Percentiles rank a stretch among this genome's conserved stretches.
phyloP scores from a whole-genome alignment of 2,888 invertebrate genomes.

The Hypolimnas misippus region DNA sequence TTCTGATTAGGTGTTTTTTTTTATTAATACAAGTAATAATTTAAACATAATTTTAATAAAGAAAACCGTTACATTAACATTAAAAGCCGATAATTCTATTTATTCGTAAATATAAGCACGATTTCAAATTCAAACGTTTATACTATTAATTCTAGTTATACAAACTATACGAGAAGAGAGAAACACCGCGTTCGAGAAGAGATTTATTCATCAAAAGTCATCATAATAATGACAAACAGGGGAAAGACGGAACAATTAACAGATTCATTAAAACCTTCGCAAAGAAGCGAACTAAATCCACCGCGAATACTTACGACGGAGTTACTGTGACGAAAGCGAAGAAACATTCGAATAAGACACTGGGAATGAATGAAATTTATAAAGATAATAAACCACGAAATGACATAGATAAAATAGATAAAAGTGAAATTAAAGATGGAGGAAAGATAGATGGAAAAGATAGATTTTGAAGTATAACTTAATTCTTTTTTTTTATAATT shows the following conservation, averaged over 20 bases:
- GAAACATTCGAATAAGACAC: conserved; percentile 3
- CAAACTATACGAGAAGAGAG: conserved; percentile 26
- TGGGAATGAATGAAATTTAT: not conserved
- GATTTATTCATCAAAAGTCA: conserved; percentile 9
- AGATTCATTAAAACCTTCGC: conserved; percentile 29
- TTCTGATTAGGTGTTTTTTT: too few relatives aligned
- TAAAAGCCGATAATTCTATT: too few relatives aligned
- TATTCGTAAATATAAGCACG: too few relatives aligned
- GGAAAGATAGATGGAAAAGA: not conserved
- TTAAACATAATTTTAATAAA: too few relatives aligned
- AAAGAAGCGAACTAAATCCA: conserved; percentile 28
- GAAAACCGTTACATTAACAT: too few relatives aligned
- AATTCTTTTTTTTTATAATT: too few relatives aligned
- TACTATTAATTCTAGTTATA: conserved; percentile 28
- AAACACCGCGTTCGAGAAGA: conserved; percentile 16
- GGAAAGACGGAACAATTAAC: conserved; percentile 21
- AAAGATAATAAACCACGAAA: conserved; percentile 8
- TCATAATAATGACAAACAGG: not conserved
- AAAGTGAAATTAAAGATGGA: not conserved
- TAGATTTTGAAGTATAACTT: not conserved
- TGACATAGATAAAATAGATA: not conserved
- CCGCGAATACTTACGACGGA: conserved; percentile 7
- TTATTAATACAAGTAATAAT: too few relatives aligned
- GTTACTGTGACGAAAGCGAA: conserved; percentile 10
- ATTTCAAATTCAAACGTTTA: too few relatives aligned